These are phyloP conservation scores for Glyptemys insculpta DNA, from an alignment of 2,797 vertebrate genomes.

Conservation along the genomic window DNA sequence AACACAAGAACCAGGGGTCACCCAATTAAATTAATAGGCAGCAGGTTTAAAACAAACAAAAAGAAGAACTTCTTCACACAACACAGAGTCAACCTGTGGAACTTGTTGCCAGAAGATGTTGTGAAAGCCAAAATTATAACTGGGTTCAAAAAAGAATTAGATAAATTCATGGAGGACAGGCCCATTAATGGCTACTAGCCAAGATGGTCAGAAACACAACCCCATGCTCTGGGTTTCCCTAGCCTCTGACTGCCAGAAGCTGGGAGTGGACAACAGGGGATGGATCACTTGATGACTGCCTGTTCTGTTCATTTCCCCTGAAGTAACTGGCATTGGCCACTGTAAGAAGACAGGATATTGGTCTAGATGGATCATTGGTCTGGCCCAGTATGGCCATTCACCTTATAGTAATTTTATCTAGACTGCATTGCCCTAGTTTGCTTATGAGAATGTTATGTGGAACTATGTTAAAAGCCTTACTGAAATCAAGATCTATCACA, in stretches of 20 bases:
- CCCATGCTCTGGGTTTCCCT: not conserved
- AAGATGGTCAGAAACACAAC: not conserved
- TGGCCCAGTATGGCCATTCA: not conserved
- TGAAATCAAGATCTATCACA: not conserved
- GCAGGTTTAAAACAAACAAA: no score
- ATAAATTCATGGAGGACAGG: not conserved
- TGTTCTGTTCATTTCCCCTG: not conserved
- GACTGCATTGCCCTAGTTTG: not conserved
- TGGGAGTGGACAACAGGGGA: not conserved
- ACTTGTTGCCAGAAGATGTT: not conserved
- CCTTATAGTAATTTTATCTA: not conserved
- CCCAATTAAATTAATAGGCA: no score
- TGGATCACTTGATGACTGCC: not conserved
- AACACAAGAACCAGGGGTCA: no score
- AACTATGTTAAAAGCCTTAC: not conserved
- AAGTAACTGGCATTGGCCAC: not conserved
- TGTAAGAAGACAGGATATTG: not conserved
- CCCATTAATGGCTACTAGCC: not conserved
- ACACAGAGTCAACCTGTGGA: not conserved
- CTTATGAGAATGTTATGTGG: not conserved
- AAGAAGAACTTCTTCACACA: no score
- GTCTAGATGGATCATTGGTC: not conserved
- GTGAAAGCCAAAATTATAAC: not conserved
- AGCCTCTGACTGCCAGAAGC: not conserved
- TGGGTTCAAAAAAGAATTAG: not conserved